A percentile compares a stretch with the other conserved stretches of the same genome.
Evolutionary conservation across 53 echinoderm and acorn worm species (phyloP).

Genomic region (Stichopus horrens): DNA sequence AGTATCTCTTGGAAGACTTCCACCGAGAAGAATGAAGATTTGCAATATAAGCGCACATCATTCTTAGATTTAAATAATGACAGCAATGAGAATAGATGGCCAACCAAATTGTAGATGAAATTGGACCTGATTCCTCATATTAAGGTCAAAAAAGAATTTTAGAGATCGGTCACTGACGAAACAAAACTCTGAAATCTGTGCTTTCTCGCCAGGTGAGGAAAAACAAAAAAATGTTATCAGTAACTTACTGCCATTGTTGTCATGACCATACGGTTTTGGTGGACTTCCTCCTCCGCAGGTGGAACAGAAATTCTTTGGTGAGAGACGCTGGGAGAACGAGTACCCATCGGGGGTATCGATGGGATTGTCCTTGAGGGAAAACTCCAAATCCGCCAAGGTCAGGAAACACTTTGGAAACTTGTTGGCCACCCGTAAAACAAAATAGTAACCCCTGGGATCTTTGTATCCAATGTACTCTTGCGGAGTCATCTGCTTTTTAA

Average conservation of each 20-base stretch:
- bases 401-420: conserved; percentile 57
- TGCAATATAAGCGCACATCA: too few relatives aligned
- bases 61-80: too few relatives aligned
- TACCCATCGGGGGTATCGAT: conserved; percentile 20
- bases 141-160: too few relatives aligned
- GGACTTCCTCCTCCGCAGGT: neutral
- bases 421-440: conserved; percentile 64
- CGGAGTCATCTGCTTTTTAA: conserved; percentile 54
- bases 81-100: too few relatives aligned
- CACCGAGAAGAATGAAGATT: too few relatives aligned
- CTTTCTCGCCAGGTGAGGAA: too few relatives aligned
- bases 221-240: too few relatives aligned
- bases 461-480: conserved; percentile 57
- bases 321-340: conserved; percentile 19
- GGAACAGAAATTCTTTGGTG: neutral
- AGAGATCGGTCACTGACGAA: too few relatives aligned
- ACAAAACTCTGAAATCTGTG: too few relatives aligned
- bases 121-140: too few relatives aligned
- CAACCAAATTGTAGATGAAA: too few relatives aligned
- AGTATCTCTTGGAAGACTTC: too few relatives aligned
- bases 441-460: conserved; percentile 57
- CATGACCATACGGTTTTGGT: neutral
- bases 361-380: conserved; percentile 33
- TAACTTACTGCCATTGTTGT: conserved; percentile 22
- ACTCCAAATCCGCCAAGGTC: conserved; percentile 45